These are phyloP conservation scores for Druceiella hillmani DNA, from an alignment of 2,888 invertebrate species.

Conservation along the genomic window DNA sequence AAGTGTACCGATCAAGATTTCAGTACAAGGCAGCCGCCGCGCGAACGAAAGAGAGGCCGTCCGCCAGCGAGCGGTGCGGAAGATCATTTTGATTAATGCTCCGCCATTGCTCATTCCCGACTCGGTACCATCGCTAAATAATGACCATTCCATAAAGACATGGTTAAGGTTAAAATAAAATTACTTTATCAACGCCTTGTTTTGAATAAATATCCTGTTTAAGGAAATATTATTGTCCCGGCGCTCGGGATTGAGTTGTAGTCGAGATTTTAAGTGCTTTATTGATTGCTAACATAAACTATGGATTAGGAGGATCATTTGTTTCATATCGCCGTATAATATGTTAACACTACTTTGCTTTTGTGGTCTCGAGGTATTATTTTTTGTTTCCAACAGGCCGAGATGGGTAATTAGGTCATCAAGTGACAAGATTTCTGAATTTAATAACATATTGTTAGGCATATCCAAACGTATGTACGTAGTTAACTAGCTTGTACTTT, in stretches of 20 bases:
- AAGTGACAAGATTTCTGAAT: no score
- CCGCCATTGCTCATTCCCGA: slow-evolving; percentile 52
- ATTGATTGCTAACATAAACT: slow-evolving; percentile 49
- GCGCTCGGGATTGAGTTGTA: slow-evolving; percentile 53
- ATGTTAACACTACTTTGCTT: no score
- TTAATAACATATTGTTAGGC: no score
- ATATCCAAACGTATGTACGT: no score
- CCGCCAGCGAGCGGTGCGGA: slow-evolving; percentile 40
- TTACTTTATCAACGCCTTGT: slow-evolving; percentile 56
- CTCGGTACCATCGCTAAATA: slow-evolving; percentile 54
- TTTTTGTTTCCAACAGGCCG: no score
- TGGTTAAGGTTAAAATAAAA: slow-evolving; percentile 55
- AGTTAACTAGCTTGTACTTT: no score
- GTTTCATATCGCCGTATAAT: no score
- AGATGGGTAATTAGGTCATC: no score
- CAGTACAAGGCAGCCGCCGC: slow-evolving; percentile 45
- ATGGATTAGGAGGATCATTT: slow-evolving; percentile 43
- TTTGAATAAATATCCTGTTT: slow-evolving; percentile 55
- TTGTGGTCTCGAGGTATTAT: no score
- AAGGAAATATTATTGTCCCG: slow-evolving; percentile 53
- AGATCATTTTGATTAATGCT: slow-evolving; percentile 53
- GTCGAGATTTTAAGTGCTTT: slow-evolving; percentile 44
- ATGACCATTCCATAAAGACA: slow-evolving; percentile 55
- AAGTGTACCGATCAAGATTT: no score
- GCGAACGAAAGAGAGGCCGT: slow-evolving; percentile 37